phyloP scores from a whole-genome alignment of 2,888 invertebrate genomes.

The Lasioglossum pauxillum region DNA sequence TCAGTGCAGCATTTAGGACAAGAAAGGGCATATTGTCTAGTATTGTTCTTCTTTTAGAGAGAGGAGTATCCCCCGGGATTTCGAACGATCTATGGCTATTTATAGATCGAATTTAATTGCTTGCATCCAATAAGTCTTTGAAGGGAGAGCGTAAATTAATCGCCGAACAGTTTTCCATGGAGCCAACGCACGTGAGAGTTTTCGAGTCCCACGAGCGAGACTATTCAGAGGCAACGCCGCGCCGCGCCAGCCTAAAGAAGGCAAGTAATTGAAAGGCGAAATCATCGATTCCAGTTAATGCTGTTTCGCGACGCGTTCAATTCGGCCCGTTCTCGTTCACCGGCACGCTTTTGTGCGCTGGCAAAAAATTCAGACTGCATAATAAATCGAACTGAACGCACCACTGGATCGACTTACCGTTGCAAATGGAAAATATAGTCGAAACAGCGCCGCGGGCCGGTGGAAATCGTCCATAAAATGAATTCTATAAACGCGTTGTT shows the following conservation, averaged over 20 bases:
- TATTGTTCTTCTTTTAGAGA: not conserved
- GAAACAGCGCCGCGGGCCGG: not conserved
- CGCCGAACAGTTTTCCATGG: conserved; percentile 2
- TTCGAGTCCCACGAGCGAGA: conserved; percentile 1
- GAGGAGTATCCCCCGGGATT: not conserved
- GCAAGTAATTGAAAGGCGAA: conserved; percentile 43
- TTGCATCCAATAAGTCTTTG: not conserved
- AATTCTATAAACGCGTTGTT: not conserved
- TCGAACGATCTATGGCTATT: not conserved
- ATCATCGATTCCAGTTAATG: conserved; percentile 50
- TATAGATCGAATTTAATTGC: conserved; percentile 2
- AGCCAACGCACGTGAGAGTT: not conserved
- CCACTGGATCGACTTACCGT: conserved; percentile 19
- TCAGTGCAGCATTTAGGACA: too few relatives aligned
- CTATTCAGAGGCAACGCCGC: conserved; percentile 15
- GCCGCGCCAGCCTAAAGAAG: not conserved
- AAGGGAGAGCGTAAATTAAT: conserved; percentile 12
- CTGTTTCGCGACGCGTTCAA: conserved; percentile 21
- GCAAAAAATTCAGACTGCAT: conserved; percentile 37
- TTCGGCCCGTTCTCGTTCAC: conserved; percentile 16
- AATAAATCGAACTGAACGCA: conserved; percentile 28
- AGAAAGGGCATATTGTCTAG: not conserved
- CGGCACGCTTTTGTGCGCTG: conserved; percentile 14
- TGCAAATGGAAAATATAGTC: not conserved
- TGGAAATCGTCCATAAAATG: not conserved